These are phyloP conservation scores for Podarcis lilfordi DNA, from an alignment of 2,797 vertebrate species.

Conservation along the genomic window DNA sequence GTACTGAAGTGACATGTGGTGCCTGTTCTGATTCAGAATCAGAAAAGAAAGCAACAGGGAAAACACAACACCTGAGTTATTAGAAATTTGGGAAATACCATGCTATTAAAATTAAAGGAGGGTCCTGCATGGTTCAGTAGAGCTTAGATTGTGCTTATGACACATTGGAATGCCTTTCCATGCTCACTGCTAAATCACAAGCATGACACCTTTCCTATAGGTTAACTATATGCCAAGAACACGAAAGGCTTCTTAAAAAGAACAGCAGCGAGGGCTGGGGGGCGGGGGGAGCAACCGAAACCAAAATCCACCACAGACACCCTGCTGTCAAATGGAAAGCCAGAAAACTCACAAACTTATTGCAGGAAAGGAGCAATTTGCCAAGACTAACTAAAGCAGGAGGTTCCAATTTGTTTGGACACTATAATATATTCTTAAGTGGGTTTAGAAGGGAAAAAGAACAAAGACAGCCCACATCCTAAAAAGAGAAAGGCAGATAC, in stretches of 20 bases:
- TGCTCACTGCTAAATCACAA: not conserved
- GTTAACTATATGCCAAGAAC: not conserved
- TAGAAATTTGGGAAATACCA: not conserved
- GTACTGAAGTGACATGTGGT: not conserved
- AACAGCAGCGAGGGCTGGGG: not conserved
- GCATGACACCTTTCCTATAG: not conserved
- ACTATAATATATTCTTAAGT: conserved; percentile 15
- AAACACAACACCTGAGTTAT: not conserved
- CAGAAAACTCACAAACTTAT: conserved; percentile 10
- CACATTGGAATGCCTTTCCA: not conserved
- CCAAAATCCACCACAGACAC: conserved; percentile 4
- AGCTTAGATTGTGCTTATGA: not conserved
- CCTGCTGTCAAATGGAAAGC: conserved; percentile 13
- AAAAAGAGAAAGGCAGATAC: not conserved
- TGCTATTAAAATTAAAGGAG: not conserved
- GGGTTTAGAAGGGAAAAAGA: not conserved
- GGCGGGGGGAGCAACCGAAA: not conserved
- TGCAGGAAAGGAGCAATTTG: conserved; percentile 28
- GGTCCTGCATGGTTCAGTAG: not conserved
- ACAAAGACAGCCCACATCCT: not conserved
- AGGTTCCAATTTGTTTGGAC: conserved; percentile 25
- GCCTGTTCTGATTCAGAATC: not conserved
- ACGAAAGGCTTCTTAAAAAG: not conserved
- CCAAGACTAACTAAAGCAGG: conserved; percentile 26
- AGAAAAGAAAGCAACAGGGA: not conserved